Conservation (phyloP, 1,140 invertebrate species). For the Cyphomyrmex costatus region DNA sequence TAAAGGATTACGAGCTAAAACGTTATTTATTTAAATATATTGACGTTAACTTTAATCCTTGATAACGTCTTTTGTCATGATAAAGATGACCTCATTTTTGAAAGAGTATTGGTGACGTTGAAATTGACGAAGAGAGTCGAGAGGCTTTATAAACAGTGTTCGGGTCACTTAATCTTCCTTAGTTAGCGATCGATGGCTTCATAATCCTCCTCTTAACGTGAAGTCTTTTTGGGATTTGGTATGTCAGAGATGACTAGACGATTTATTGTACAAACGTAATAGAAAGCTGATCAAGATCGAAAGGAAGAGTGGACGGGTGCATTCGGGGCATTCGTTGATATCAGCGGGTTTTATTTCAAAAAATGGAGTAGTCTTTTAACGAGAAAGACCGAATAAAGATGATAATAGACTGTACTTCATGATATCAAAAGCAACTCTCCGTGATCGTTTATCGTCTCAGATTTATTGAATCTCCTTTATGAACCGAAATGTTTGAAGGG, state of each 20-base stretch:
- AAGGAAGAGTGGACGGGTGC: background rate
- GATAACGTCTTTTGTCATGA: constrained; percentile 42
- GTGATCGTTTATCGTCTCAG: constrained; percentile 30
- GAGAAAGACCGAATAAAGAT: constrained; percentile 33
- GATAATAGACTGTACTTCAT: constrained; percentile 48
- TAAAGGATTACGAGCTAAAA: too few relatives aligned
- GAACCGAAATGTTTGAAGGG: constrained; percentile 52
- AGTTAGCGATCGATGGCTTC: constrained; percentile 75
- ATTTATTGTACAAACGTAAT: constrained; percentile 71
- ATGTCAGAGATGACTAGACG: constrained; percentile 67
- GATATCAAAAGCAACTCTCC: constrained; percentile 24
- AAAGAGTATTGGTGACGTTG: constrained; percentile 39
- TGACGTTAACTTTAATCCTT: background rate
- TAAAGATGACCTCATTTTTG: constrained; percentile 36
- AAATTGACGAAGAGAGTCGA: constrained; percentile 22
- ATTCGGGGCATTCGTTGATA: constrained; percentile 5
- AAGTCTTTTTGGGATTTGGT: constrained; percentile 62
- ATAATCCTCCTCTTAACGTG: constrained; percentile 67
- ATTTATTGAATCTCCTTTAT: constrained; percentile 59
- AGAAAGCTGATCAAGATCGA: constrained; percentile 65
- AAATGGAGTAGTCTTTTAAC: constrained; percentile 56
- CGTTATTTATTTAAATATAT: constrained; percentile 6
- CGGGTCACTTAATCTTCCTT: constrained; percentile 73
- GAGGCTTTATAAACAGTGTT: constrained; percentile 70
- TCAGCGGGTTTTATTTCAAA: constrained; percentile 55